Percentiles rank a stretch among this genome's conserved stretches.
phyloP scores from a whole-genome alignment of 2,113 vertebrate genomes.

The Pseudopodoces humilis region DNA sequence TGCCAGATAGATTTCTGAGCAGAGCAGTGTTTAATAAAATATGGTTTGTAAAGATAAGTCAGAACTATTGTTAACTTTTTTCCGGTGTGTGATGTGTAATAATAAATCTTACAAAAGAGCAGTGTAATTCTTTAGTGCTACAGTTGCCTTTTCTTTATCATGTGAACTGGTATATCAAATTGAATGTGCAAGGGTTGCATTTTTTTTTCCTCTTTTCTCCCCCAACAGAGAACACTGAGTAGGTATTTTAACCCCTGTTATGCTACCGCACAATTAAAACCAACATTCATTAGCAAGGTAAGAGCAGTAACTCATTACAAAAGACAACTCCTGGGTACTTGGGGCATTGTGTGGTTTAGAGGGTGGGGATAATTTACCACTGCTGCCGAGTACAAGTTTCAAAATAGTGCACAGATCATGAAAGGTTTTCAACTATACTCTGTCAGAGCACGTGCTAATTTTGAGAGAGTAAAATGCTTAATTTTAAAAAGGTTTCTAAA shows the following conservation, averaged over 20 bases:
- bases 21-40: not conserved
- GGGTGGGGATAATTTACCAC: not conserved
- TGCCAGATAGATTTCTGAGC: not conserved
- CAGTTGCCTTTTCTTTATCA: not conserved
- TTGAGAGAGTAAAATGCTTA: not conserved
- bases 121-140: not conserved
- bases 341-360: not conserved
- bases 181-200: not conserved
- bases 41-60: not conserved
- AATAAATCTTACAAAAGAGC: not conserved
- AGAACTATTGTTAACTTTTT: not conserved
- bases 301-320: not conserved
- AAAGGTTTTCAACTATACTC: accelerated
- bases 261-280: slow-evolving; percentile 94
- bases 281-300: slow-evolving; percentile 98
- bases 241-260: slow-evolving; percentile 99
- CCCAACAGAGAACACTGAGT: slow-evolving; percentile 86
- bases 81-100: not conserved
- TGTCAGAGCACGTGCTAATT: not conserved
- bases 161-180: not conserved
- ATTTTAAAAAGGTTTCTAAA: not conserved
- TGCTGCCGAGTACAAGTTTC: not conserved
- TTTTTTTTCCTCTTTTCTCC: not conserved
- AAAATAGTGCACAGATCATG: not conserved
- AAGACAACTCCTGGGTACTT: not conserved